Base-by-base conservation (phyloP, 2,113 vertebrate genomes). In the Anoplopoma fimbria region DNA sequence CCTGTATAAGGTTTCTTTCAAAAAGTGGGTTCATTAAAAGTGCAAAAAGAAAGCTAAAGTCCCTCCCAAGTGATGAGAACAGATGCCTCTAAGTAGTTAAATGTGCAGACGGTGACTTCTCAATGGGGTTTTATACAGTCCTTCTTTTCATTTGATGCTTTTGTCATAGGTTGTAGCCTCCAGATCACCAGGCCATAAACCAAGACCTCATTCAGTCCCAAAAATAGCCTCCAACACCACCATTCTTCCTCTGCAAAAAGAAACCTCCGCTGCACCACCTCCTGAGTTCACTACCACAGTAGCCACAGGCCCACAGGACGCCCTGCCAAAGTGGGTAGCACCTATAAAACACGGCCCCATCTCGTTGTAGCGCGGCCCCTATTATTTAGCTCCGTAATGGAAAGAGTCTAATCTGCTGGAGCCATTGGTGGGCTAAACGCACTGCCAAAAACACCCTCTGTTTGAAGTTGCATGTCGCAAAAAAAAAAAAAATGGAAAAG, bases 311-410 rank as follows among this genome's bases (percentile, higher is more conserved):
- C 87, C 74, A 75, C 76, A 77, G 55, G 84, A 78, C 61, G 79
- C 71, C 67, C 69, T 87, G 90, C 90, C 91, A 91, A 72, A 86
- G 87, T 79, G 82, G 82, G 83, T 92, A 90, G 88, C 91, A 92
- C 91, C 90, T 91, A 93, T 93, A 92, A 94, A 92, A 86, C 86
- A 65, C 3, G 71, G 72, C 86, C 86, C 82, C 80, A 31, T 89
- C 88, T 90, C 60, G 34, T 57, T 89, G 80, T 40, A 80, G 79
- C 31, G 29, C 49, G 40, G 79, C 81, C 90, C 83, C 90, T 90
- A 87, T 93, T 88, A 91, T 92, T 92, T 89, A 82, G 76, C 70
- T 82, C 82, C 12, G 78, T 91, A 90, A 93, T 93, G 91, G 88
- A 90, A 93, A 92, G 82, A 91, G 76, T 82, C 83, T 82, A 90